Percentiles rank a stretch among this genome's conserved stretches.
Evolutionary conservation across 2,797 vertebrate genomes (phyloP).

Genomic region (Limosa lapponica): DNA sequence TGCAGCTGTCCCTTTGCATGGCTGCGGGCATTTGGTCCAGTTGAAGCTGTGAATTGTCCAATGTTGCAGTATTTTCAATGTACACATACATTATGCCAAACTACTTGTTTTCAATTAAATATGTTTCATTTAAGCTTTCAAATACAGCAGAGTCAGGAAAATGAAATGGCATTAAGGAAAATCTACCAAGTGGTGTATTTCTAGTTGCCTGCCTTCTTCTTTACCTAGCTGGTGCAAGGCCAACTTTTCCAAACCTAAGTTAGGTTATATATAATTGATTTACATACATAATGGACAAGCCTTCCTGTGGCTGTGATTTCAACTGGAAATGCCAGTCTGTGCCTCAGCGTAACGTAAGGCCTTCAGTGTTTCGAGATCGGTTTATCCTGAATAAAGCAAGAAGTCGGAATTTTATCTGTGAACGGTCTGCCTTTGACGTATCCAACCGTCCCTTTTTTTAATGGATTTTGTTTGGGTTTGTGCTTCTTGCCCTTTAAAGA

Average conservation of each 20-base stretch:
- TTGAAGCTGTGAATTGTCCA: background rate
- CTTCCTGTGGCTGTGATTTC: background rate
- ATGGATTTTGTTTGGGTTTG: background rate
- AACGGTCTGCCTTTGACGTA: background rate
- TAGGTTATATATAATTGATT: background rate
- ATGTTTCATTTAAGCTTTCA: background rate
- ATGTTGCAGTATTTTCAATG: background rate
- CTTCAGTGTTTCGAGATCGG: background rate
- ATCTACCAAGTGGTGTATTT: background rate
- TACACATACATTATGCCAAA: background rate
- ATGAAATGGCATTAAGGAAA: background rate
- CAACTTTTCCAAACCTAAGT: background rate
- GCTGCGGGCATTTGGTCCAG: background rate
- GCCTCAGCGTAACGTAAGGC: background rate
- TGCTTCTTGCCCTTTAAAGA: background rate
- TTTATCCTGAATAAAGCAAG: background rate
- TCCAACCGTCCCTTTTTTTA: background rate
- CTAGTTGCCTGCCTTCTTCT: background rate
- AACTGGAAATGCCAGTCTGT: background rate
- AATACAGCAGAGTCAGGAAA: background rate
- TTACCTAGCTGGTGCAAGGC: background rate
- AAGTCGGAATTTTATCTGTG: background rate
- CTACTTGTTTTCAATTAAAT: background rate
- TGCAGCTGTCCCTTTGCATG: background rate
- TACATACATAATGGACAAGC: background rate